Base-by-base conservation (phyloP, 2,888 invertebrate genomes). In the Herminia tarsipennalis region DNA sequence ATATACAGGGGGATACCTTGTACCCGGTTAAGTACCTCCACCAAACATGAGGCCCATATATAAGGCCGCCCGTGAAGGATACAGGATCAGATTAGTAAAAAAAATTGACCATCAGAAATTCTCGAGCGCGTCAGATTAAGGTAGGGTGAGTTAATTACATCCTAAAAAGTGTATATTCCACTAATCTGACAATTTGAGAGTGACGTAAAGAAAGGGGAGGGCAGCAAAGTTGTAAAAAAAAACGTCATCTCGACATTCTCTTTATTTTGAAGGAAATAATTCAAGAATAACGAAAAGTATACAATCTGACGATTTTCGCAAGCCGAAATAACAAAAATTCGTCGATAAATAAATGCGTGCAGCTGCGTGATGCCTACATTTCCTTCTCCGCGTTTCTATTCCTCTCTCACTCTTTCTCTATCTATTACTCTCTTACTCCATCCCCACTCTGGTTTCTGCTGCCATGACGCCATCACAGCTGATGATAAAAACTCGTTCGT, bases 161-260 rank as follows among this genome's bases (percentile, higher is more conserved):
- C 27, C 38, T 3, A 18, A 38, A 14, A 38, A 29, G 28, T 29
- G 21, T 22, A 21, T 37, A 28, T 37, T 47, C 13, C 40, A 46
- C 27, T 44, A 52, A 52, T 49, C 52, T 49, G 50, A 51, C 41
- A 30, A 38, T 51, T 45, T 51, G 42, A 42, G 41, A 30, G 39
- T 45, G 49, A 44, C 43, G 36, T 48, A 41, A 29, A 42, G 24
- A 47, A 52, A 28, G 12, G 30, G 40, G 34, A 37, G 34, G 12
- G 13, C 27, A 13, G 6, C 9, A 27, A 12, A 24, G 24, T 24
- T 24, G 24, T 24, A 24, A 27, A 56, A 54, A n/a, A 56, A 50
- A 48, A 48, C 33, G 40, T 46, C 44, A 49, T 32, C 43, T 49
- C 40, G 40, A 50, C 35, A 56, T 56, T 47, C 44, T 50, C 49